These are phyloP conservation scores for Drosophila rubida DNA, from an alignment of 2,888 invertebrate genomes.

Conservation along the genomic window DNA sequence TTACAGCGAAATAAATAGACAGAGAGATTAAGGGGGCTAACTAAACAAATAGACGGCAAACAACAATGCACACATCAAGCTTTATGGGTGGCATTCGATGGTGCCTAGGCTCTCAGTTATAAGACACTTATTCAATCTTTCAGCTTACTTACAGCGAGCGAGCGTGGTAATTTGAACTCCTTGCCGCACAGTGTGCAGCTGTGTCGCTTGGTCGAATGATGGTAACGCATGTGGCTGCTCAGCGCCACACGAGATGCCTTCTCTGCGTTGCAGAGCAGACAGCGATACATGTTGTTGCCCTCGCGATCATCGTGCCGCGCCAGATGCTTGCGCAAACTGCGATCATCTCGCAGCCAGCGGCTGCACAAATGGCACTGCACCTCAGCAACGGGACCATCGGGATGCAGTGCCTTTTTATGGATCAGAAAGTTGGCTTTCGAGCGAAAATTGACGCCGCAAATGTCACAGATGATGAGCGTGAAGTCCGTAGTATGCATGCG, in stretches of 20 bases:
- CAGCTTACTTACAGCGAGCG: slow-evolving; percentile 55
- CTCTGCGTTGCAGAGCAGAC: slow-evolving; percentile 62
- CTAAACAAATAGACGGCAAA: no score
- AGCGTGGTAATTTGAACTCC: slow-evolving; percentile 65
- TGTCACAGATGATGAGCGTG: slow-evolving; percentile 75
- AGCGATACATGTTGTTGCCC: slow-evolving; percentile 64
- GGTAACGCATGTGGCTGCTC: slow-evolving; percentile 72
- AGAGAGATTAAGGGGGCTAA: no score
- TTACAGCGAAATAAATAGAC: no score
- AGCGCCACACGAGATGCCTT: slow-evolving; percentile 67
- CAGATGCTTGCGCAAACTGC: slow-evolving; percentile 70
- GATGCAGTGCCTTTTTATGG: slow-evolving; percentile 72
- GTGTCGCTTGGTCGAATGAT: slow-evolving; percentile 71
- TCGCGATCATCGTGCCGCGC: slow-evolving; percentile 69
- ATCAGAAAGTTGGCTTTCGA: slow-evolving; percentile 72
- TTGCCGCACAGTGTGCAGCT: slow-evolving; percentile 68
- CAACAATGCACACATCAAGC: no score
- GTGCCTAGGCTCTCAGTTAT: background rate
- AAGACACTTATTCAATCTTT: background rate
- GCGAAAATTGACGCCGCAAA: slow-evolving; percentile 69
- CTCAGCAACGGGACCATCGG: slow-evolving; percentile 69
- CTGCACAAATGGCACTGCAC: slow-evolving; percentile 70
- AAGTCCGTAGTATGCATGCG: slow-evolving; percentile 70
- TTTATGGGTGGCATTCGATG: no score
- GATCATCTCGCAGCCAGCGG: slow-evolving; percentile 71